Conservation (phyloP, 2,797 vertebrate genomes). For the Manis crassicaudata region DNA sequence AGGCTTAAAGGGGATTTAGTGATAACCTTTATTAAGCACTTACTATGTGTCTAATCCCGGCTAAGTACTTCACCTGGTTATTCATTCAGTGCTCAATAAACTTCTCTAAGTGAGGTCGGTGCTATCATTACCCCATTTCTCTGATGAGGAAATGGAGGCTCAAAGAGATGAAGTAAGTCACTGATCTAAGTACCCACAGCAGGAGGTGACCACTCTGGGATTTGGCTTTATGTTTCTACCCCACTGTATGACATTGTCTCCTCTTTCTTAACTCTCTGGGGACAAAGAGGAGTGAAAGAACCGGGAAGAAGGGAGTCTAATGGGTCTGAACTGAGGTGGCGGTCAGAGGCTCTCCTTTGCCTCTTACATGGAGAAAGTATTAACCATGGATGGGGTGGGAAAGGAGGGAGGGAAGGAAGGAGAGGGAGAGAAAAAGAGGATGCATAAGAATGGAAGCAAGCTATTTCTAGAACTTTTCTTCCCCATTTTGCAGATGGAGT, state of each 20-base stretch:
- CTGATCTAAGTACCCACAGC: neutral
- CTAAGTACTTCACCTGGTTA: neutral
- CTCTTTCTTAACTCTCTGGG: neutral
- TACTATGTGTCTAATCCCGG: neutral
- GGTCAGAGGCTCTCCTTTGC: neutral
- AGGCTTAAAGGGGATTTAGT: neutral
- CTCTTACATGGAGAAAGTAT: neutral
- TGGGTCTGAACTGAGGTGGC: neutral
- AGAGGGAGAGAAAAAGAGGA: neutral
- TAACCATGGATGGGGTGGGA: rapidly evolving
- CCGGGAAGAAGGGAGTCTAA: neutral
- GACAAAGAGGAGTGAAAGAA: neutral
- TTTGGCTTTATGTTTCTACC: neutral
- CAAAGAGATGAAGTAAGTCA: neutral
- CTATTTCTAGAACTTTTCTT: neutral
- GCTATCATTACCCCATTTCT: neutral
- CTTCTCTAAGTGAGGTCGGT: neutral
- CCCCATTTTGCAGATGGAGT: neutral
- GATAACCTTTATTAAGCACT: neutral
- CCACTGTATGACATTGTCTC: neutral
- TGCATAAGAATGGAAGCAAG: neutral
- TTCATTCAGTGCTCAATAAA: neutral
- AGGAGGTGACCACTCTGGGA: neutral
- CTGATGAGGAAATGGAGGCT: neutral
- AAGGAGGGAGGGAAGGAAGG: neutral